Evolutionary conservation across 2,888 invertebrate genomes (phyloP).

Genomic region (Drosophila subquinaria): DNA sequence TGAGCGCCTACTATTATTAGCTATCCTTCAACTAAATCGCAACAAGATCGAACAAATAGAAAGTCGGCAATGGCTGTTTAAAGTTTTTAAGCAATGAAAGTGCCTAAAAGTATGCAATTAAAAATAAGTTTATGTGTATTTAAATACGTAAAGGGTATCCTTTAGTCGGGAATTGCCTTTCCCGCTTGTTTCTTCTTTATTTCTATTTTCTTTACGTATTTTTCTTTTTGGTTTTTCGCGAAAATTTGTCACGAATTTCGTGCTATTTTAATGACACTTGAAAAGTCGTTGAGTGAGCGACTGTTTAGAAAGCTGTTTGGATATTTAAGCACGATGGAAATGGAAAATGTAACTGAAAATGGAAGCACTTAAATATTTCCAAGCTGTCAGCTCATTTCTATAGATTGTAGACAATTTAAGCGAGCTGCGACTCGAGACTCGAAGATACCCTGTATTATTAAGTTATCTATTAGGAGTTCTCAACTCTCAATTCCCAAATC

Average conservation of each 20-base stretch:
- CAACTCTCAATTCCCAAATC: neutral
- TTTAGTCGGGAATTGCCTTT: no score
- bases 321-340: constrained; percentile 17
- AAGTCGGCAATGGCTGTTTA: no score
- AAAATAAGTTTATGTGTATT: no score
- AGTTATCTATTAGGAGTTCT: neutral
- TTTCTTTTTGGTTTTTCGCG: constrained; percentile 17
- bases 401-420: constrained; percentile 15
- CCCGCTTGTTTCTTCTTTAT: no score
- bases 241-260: constrained; percentile 59
- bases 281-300: constrained; percentile 26
- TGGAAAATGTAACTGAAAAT: neutral
- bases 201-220: neutral
- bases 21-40: no score
- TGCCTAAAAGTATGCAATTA: no score
- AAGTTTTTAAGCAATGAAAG: no score
- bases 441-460: neutral
- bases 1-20: no score
- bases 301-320: constrained; percentile 28
- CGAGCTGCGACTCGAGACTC: neutral
- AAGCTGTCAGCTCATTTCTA: neutral
- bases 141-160: no score
- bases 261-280: constrained; percentile 57
- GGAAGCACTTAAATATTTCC: neutral
- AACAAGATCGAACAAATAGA: no score